These are phyloP conservation scores for Sclerodermus sp. DNA, from an alignment of 2,888 invertebrate genomes.

Conservation along the genomic window DNA sequence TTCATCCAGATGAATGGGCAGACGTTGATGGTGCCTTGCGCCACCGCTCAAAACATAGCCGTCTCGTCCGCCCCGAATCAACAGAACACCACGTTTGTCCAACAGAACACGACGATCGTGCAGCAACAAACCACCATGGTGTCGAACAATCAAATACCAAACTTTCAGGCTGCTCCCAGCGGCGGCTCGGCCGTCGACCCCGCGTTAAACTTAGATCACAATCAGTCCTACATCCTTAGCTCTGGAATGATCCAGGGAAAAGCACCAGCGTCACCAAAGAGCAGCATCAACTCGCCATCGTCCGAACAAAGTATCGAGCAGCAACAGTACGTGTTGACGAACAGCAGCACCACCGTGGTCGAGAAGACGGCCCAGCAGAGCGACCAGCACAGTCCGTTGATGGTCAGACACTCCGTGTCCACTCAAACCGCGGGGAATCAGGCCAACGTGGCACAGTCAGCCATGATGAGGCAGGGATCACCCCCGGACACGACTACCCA, in stretches of 20 bases:
- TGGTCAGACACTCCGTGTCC: conserved; percentile 70
- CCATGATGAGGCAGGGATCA: conserved; percentile 60
- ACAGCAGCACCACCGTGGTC: conserved; percentile 37
- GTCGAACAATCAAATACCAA: conserved; percentile 66
- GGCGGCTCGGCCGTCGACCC: conserved; percentile 42
- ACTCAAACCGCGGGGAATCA: conserved; percentile 68
- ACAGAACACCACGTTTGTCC: conserved; percentile 74
- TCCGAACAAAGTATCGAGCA: conserved; percentile 53
- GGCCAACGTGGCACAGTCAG: conserved; percentile 53
- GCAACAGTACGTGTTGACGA: conserved; percentile 45
- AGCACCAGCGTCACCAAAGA: conserved; percentile 44
- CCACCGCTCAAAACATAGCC: conserved; percentile 62
- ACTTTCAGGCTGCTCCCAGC: conserved; percentile 48
- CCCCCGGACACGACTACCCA: conserved; percentile 86
- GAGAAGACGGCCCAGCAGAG: conserved; percentile 40
- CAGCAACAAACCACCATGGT: conserved; percentile 80
- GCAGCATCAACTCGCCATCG: conserved; percentile 41
- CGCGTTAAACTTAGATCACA: conserved; percentile 65
- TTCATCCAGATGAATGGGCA: conserved; percentile 74
- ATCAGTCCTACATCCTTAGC: conserved; percentile 55
- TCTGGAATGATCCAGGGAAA: conserved; percentile 49
- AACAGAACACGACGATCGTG: conserved; percentile 83
- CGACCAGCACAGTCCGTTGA: conserved; percentile 47
- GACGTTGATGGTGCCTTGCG: conserved; percentile 72
- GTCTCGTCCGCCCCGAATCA: conserved; percentile 63